Percentiles rank a stretch among this genome's conserved stretches.
Conservation (phyloP, 2,113 vertebrate genomes). For the Orycteropus afer region DNA sequence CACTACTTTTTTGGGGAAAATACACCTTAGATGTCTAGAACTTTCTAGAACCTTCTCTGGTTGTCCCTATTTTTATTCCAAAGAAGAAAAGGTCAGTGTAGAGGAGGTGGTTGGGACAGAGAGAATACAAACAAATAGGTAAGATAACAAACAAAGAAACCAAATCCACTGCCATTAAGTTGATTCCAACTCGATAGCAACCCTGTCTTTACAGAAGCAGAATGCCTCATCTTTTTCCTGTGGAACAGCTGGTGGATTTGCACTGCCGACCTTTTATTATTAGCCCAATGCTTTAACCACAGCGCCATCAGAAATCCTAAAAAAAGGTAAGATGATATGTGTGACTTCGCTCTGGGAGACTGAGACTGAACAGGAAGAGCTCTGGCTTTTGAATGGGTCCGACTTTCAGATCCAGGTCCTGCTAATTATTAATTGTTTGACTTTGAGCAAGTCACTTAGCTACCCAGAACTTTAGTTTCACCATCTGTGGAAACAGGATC, state of each 20-base stretch:
- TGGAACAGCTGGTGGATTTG: too few species aligned
- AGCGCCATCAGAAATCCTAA: too few species aligned
- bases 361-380: not conserved
- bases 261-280: too few species aligned
- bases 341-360: not conserved
- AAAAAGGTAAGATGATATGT: not conserved
- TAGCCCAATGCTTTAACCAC: too few species aligned
- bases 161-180: too few species aligned
- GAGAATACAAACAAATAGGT: not conserved
- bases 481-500: not conserved
- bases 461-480: constrained; percentile 31
- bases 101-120: not conserved
- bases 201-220: too few species aligned
- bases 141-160: not conserved
- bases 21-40: not conserved
- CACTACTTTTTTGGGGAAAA: not conserved
- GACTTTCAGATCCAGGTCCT: not conserved
- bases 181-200: too few species aligned
- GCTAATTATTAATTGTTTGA: not conserved
- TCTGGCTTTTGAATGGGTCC: not conserved
- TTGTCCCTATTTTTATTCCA: not conserved
- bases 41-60: constrained; percentile 47
- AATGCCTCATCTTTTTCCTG: too few species aligned
- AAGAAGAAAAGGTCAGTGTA: not conserved
- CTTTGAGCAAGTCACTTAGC: not conserved